Conservation (phyloP, 2,888 invertebrate genomes). For the Dysmachus trigonus region DNA sequence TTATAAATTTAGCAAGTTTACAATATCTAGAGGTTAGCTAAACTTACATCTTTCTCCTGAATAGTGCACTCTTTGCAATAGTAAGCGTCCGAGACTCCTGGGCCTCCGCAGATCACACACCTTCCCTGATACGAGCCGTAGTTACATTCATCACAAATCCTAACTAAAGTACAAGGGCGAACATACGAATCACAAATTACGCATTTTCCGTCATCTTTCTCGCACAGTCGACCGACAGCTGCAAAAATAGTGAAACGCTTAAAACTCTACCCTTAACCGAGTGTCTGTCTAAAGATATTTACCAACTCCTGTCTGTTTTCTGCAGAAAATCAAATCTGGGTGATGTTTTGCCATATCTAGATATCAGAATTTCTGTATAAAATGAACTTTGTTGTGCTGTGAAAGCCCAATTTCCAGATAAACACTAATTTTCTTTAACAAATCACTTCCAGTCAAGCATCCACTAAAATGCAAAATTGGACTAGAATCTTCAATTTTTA, state of each 20-base stretch:
- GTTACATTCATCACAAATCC: constrained; percentile 99
- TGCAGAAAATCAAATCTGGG: constrained; percentile 98
- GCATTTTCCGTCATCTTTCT: constrained; percentile 99
- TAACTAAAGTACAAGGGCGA: constrained; percentile 94
- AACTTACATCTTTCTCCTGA: constrained; percentile 92
- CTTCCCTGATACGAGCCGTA: constrained; percentile 97
- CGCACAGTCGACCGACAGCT: constrained; percentile 96
- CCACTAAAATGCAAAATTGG: not conserved
- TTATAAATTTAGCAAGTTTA: not conserved
- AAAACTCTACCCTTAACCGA: not conserved
- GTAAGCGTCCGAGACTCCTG: constrained; percentile 99
- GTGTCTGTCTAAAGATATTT: constrained; percentile 59
- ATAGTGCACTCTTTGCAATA: constrained; percentile 99
- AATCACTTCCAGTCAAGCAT: not conserved
- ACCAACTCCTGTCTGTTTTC: constrained; percentile 98
- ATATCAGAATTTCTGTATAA: not conserved
- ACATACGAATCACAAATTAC: constrained; percentile 99
- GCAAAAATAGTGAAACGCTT: constrained; percentile 51
- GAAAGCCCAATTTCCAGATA: not conserved
- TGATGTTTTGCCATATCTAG: constrained; percentile 98
- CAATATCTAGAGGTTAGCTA: not conserved
- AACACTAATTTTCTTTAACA: not conserved
- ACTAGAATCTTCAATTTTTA: not conserved
- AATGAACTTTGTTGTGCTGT: not conserved
- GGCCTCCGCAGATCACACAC: constrained; percentile 99